Evolutionary conservation across 2,797 vertebrate genomes (phyloP), one percentile per base, ranked within the genome.

Genomic region (Remorina albescens): DNA sequence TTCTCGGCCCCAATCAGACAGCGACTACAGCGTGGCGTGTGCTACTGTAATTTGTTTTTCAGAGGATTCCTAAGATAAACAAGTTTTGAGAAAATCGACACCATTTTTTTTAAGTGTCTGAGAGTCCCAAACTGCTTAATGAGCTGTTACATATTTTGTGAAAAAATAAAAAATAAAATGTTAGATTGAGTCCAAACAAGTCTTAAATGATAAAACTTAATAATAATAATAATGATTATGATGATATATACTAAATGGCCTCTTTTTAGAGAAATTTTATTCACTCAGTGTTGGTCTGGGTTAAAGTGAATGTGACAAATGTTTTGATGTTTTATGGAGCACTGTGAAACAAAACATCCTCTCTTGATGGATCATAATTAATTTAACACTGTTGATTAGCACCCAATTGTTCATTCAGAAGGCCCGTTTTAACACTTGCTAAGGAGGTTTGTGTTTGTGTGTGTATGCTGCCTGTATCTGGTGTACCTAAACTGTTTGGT

Each of bases 361-460:
- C 16, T 69, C 44, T 34, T 21, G 41, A 32, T 44, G 8, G 5
- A 46, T 28, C 10, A 21, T 32, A 12, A 5, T 19, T 64, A 6
- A 53, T 30, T 41, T 8, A 53, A 32, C 21, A 18, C 36, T 0
- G 1, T 8, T 32, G 9, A 67, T 58, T 28, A 37, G 39, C 2
- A 12, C 30, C 55, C 19, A 23, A 19, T 56, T 41, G 19, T 47
- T 60, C 32, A 32, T 19, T 58, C 30, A 44, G 26, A 34, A 69
- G n/a, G 42, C 34, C 4, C 36, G 55, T 80, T 67, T 75, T 30
- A 44, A 66, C 73, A 77, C 67, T 56, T 80, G 59, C 55, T 62
- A 37, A 50, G 64, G 28, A 23, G 21, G 25, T 34, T 19, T 63
- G 39, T 55, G 63, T 32, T 34, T 63, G 30, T 49, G 41, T 46